Percentiles rank a stretch among this genome's conserved stretches.
Conservation (phyloP, 2,113 vertebrate species). For the Cyprinodon brontotheroides region DNA sequence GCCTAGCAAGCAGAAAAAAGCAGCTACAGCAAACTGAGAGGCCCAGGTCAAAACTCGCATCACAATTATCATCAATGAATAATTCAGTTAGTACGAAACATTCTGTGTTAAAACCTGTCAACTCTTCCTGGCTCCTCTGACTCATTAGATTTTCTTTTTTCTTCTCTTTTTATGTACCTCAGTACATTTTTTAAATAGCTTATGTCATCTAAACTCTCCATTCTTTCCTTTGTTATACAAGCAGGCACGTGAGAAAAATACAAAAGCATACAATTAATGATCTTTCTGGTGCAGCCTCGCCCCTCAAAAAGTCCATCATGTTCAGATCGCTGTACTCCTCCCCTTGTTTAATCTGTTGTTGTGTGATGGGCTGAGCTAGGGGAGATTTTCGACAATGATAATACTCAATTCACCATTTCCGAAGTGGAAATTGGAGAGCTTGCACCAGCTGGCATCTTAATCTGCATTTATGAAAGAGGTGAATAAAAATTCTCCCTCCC, state of each 20-base stretch:
- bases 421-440: constrained; percentile 32
- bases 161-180: constrained; percentile 14
- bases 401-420: constrained; percentile 36
- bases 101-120: constrained; percentile 39
- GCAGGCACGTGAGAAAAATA: constrained; percentile 33
- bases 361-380: constrained; percentile 18
- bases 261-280: constrained; percentile 46
- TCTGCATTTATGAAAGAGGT: constrained; percentile 60
- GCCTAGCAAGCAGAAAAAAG: constrained; percentile 10
- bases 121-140: background rate
- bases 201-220: constrained; percentile 9
- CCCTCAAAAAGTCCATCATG: constrained; percentile 46
- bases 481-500: constrained; percentile 11
- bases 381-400: constrained; percentile 44
- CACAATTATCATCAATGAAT: constrained; percentile 58
- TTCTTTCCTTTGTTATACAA: background rate
- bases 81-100: constrained; percentile 53
- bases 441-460: constrained; percentile 57
- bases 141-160: constrained; percentile 16
- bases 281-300: constrained; percentile 35
- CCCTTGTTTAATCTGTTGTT: constrained; percentile 35
- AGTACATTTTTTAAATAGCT: background rate
- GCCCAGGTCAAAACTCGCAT: constrained; percentile 35
- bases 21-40: constrained; percentile 35
- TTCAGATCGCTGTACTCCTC: constrained; percentile 34